Conservation (phyloP, 2,797 vertebrate genomes). For the Gastrophryne carolinensis region DNA sequence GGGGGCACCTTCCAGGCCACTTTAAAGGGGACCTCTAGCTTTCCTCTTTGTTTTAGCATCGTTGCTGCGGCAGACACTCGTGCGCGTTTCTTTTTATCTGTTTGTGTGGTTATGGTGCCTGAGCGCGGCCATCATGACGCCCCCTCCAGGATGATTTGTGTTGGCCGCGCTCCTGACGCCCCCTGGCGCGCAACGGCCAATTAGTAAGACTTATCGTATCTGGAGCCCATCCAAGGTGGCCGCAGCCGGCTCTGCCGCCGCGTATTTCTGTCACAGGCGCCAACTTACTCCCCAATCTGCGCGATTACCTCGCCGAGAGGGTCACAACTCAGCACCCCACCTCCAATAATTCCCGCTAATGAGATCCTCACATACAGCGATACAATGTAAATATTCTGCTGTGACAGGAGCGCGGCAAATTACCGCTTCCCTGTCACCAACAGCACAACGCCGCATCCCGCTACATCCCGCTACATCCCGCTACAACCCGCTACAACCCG, state of each 20-base stretch:
- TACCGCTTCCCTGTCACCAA: too few species aligned
- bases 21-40: too few species aligned
- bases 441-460: too few species aligned
- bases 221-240: constrained; percentile 1
- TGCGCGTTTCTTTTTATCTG: neutral
- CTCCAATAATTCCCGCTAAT: neutral
- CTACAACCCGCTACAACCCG: too few species aligned
- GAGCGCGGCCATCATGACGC: neutral
- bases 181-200: neutral
- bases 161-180: neutral
- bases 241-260: neutral
- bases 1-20: too few species aligned
- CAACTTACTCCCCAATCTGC: neutral
- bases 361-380: neutral
- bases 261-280: neutral
- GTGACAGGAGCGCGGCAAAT: too few species aligned
- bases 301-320: neutral
- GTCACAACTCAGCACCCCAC: neutral
- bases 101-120: neutral
- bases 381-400: neutral
- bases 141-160: neutral
- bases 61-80: too few species aligned
- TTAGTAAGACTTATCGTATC: neutral
- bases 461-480: too few species aligned
- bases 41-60: too few species aligned